Percentiles rank a stretch among this genome's conserved stretches.
These are phyloP conservation scores for Pithys albifrons DNA, from an alignment of 2,113 vertebrate species.

Conservation along the genomic window DNA sequence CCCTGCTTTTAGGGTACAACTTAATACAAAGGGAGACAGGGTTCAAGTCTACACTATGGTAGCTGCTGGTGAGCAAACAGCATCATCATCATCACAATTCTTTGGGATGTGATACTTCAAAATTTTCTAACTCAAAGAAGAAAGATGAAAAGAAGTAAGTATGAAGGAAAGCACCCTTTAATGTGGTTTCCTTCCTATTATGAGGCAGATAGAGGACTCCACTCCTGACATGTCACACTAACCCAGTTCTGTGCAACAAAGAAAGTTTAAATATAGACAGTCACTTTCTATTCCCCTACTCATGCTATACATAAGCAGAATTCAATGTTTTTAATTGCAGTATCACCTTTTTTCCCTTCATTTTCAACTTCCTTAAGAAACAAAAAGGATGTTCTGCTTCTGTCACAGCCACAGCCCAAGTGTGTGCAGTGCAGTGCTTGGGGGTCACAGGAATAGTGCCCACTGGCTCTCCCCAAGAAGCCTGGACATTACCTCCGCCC, in stretches of 20 bases:
- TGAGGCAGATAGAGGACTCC: background rate
- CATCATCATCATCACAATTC: background rate
- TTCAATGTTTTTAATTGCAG: background rate
- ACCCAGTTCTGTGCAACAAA: background rate
- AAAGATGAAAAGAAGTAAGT: background rate
- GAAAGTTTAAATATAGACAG: background rate
- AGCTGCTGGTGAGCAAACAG: background rate
- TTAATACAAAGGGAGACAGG: background rate
- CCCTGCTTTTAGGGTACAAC: background rate
- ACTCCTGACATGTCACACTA: background rate
- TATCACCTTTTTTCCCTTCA: background rate
- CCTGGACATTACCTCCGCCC: fast-evolving
- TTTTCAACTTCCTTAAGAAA: background rate
- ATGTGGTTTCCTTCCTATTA: background rate
- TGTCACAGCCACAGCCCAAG: background rate
- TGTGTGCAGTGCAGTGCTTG: fast-evolving
- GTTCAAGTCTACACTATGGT: background rate
- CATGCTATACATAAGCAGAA: background rate
- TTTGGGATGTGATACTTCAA: background rate
- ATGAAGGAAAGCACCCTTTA: background rate
- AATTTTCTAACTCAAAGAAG: background rate
- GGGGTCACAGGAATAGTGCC: background rate
- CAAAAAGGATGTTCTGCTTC: background rate
- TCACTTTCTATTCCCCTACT: background rate
- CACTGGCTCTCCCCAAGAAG: fast-evolving